Evolutionary conservation across 2,113 vertebrate species (phyloP).

Genomic region (Phasianus colchicus): DNA sequence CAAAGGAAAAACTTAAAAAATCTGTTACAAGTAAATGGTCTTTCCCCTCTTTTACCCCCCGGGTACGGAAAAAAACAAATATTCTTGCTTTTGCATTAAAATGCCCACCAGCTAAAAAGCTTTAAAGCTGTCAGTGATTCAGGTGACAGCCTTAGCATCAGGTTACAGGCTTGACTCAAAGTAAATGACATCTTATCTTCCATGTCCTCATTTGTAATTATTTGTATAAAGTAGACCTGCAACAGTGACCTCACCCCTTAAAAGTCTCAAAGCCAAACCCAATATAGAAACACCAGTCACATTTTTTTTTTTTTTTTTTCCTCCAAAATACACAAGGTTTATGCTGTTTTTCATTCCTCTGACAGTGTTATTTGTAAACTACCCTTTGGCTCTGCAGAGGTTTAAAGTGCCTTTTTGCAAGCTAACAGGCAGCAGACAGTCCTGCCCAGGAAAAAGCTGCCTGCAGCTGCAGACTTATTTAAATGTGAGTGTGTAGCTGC

Average conservation of each 20-base stretch:
- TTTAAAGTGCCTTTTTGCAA: not conserved
- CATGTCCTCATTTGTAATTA: not conserved
- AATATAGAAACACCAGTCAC: not conserved
- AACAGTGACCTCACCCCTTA: not conserved
- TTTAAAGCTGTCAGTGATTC: not conserved
- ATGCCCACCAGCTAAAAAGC: not conserved
- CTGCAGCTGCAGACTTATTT: slow-evolving; percentile 5
- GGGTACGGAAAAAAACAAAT: not conserved
- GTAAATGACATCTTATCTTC: not conserved
- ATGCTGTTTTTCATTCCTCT: not conserved
- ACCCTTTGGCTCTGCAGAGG: not conserved
- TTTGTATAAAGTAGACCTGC: not conserved
- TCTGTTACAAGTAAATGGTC: not conserved
- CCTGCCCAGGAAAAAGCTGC: slow-evolving; percentile 2
- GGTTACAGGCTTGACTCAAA: not conserved
- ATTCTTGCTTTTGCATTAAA: not conserved
- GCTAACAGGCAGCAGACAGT: slow-evolving; percentile 7
- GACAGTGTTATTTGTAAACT: not conserved
- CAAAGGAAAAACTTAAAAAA: not conserved
- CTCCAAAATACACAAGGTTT: not conserved
- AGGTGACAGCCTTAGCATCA: not conserved
- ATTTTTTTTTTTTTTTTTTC: not conserved
- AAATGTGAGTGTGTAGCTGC: slow-evolving; percentile 45
- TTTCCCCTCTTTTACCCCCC: not conserved
- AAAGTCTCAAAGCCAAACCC: not conserved